phyloP scores from a whole-genome alignment of 2,888 invertebrate genomes.

The Lepidocyrtinus sp. region DNA sequence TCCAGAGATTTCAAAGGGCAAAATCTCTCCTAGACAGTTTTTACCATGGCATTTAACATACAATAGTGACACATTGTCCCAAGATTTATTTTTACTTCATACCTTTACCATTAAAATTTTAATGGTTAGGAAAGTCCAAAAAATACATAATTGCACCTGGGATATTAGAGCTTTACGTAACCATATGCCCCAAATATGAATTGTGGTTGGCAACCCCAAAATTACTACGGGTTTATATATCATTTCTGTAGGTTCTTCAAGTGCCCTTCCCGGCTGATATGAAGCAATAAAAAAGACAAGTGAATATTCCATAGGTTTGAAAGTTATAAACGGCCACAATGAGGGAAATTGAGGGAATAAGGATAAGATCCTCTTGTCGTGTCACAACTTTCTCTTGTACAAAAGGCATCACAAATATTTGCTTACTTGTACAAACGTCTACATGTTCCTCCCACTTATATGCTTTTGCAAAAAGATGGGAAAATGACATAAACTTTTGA shows the following conservation, averaged over 20 bases:
- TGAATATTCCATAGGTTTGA: too few relatives aligned
- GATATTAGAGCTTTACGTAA: too few relatives aligned
- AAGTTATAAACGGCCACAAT: too few relatives aligned
- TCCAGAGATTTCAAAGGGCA: background rate
- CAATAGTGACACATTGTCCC: background rate
- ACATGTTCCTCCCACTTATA: background rate
- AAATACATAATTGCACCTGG: background rate
- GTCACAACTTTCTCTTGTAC: constrained; percentile 6
- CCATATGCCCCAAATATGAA: too few relatives aligned
- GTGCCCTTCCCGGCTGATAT: too few relatives aligned
- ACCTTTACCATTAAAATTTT: background rate
- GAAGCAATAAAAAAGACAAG: too few relatives aligned
- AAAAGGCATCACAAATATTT: constrained; percentile 53
- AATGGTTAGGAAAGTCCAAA: background rate
- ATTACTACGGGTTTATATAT: too few relatives aligned
- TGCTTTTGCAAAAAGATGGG: background rate
- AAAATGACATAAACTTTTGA: background rate
- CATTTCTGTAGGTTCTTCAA: too few relatives aligned
- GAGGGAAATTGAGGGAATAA: too few relatives aligned
- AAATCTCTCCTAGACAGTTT: background rate
- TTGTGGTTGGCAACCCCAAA: too few relatives aligned
- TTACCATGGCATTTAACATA: background rate
- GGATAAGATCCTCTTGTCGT: too few relatives aligned
- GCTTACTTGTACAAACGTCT: constrained; percentile 33
- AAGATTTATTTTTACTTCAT: background rate